These are phyloP conservation scores for Semaprochilodus insignis DNA, from an alignment of 2,797 vertebrate genomes.

Conservation along the genomic window DNA sequence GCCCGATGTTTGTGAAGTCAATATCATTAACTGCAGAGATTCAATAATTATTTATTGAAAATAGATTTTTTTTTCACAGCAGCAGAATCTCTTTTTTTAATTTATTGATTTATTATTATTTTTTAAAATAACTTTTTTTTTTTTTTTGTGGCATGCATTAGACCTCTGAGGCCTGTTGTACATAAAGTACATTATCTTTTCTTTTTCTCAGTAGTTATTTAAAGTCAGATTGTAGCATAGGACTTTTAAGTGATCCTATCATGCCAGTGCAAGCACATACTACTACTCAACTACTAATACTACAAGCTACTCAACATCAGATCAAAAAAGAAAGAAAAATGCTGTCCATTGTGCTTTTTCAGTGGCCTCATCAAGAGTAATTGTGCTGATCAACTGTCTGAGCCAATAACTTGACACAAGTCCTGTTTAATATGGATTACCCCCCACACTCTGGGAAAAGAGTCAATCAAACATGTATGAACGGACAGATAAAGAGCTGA, in stretches of 20 bases:
- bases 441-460: slow-evolving; percentile 18
- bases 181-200: not conserved
- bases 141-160: no score
- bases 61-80: no score
- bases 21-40: no score
- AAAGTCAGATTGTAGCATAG: not conserved
- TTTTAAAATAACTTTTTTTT: no score
- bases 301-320: not conserved
- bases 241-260: no score
- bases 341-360: not conserved
- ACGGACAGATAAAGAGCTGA: slow-evolving; percentile 37
- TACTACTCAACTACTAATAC: not conserved
- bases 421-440: slow-evolving; percentile 50
- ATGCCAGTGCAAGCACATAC: no score
- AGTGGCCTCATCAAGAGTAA: not conserved
- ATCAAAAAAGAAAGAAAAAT: not conserved
- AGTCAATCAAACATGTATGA: slow-evolving; percentile 46
- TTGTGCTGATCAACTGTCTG: slow-evolving; percentile 28
- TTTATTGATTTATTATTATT: no score
- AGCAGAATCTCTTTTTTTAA: no score
- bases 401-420: slow-evolving; percentile 3
- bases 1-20: no score
- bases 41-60: no score
- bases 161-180: no score
- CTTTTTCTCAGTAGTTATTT: not conserved